phyloP scores from a whole-genome alignment of 2,113 vertebrate species.

The Phaethornis superciliosus region DNA sequence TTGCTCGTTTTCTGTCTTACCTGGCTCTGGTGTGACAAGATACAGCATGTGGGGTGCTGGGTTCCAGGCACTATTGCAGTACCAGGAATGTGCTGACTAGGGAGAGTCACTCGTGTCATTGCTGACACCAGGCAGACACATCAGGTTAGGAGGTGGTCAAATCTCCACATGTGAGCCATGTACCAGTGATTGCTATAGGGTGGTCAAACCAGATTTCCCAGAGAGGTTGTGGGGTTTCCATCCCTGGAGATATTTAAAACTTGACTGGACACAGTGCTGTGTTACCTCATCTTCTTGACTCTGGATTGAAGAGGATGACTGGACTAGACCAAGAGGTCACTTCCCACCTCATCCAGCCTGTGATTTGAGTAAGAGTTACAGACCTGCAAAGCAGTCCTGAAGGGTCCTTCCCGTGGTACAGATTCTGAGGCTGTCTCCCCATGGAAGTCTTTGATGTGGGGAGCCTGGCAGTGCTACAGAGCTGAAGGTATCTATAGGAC shows the following conservation, averaged over 20 bases:
- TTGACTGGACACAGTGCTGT: neutral
- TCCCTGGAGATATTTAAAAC: neutral
- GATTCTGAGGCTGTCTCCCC: neutral
- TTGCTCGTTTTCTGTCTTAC: neutral
- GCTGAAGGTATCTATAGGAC: neutral
- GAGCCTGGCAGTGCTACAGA: neutral
- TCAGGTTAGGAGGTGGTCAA: neutral
- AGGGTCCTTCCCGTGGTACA: neutral
- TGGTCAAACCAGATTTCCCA: neutral
- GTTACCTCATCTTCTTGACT: neutral
- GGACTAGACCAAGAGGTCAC: neutral
- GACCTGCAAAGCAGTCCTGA: neutral
- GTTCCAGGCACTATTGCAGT: neutral
- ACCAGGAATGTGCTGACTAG: neutral
- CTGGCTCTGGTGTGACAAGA: neutral
- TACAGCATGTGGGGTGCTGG: neutral
- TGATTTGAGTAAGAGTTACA: neutral
- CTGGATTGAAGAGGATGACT: neutral
- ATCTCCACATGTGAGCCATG: neutral
- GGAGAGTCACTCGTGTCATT: neutral
- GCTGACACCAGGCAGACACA: neutral
- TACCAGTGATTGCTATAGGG: neutral
- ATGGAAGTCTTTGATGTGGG: rapidly evolving
- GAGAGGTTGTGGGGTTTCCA: neutral
- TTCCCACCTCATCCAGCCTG: neutral